Base-by-base conservation (phyloP, 2,888 invertebrate species). In the Emesis russula region DNA sequence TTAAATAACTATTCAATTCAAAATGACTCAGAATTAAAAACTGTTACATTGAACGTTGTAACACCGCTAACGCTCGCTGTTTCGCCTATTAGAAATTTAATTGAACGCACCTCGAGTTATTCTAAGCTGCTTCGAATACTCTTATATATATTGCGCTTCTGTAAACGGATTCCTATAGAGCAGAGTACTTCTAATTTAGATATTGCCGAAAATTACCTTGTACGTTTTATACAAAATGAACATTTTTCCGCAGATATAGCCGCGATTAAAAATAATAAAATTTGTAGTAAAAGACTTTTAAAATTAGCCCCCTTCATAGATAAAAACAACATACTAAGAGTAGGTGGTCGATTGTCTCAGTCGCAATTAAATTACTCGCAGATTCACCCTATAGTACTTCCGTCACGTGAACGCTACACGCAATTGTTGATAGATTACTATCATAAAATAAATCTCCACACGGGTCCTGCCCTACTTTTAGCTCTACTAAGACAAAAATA, bases 301-400 rank as follows among this genome's bases (percentile, higher is more conserved):
- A 53, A 53, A 53, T 13, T 53, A 7, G 53, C 53, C n/a, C 53
- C 53, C 3, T 53, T 53, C 13, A 3, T 11, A 3, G 13, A 53
- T 11, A 13, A 53, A 53, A 53, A 53, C 7, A 53, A 53, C 0
- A 77, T 63, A 33, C 38, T 58, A n/a, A 33, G 58, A 63, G 76
- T 76, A 5, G 76, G 76, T 33, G 76, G 63, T 36, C 48, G 76
- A 13, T 36, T 76, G 7, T 36, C 31, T 58, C 53, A 76, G 3
- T 58, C 76, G 15, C 63, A 76, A 58, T 76, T 76, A 58, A 15
- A 58, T 76, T 76, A 58, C 58, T 36, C 58, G 31, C 76, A 76
- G 36, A 76, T 58, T 36, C 76, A 76, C 13, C 76, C 53, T 36
- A 76, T 76, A 58, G n/a, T 76, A 15, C 18, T 76, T n/a, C 63